Percentiles rank a stretch among this genome's conserved stretches.
phyloP scores from a whole-genome alignment of 2,113 vertebrate genomes.

The Paraplagusia blochii region DNA sequence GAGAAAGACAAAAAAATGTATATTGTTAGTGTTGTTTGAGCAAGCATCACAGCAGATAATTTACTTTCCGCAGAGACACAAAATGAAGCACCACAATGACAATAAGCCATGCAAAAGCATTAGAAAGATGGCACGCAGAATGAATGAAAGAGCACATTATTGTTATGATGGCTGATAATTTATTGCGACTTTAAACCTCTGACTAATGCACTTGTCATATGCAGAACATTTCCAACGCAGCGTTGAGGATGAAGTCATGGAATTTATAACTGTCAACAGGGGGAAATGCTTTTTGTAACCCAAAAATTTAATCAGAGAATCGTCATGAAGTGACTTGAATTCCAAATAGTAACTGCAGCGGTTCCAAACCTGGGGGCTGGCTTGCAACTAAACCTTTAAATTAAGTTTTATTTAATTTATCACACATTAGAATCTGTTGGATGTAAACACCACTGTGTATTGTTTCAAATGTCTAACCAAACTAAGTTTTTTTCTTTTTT shows the following conservation, averaged over 20 bases:
- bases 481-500: too few relatives aligned
- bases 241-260: neutral
- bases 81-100: constrained; percentile 17
- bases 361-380: too few relatives aligned
- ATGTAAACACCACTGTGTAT: too few relatives aligned
- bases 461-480: too few relatives aligned
- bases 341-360: too few relatives aligned
- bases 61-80: constrained; percentile 22
- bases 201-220: constrained; percentile 7
- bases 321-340: too few relatives aligned
- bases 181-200: neutral
- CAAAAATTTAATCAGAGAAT: too few relatives aligned
- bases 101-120: constrained; percentile 1
- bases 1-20: constrained; percentile 24
- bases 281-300: too few relatives aligned
- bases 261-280: too few relatives aligned
- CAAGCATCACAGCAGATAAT: constrained; percentile 25
- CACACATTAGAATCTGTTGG: too few relatives aligned
- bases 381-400: too few relatives aligned
- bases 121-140: neutral
- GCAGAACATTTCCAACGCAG: neutral
- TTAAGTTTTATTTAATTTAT: too few relatives aligned
- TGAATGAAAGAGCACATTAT: constrained; percentile 1
- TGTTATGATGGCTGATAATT: constrained; percentile 3
- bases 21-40: constrained; percentile 39